Evolutionary conservation across 2,888 invertebrate species (phyloP), one percentile per base, ranked within the genome.

Genomic region (Lithosia quadra): DNA sequence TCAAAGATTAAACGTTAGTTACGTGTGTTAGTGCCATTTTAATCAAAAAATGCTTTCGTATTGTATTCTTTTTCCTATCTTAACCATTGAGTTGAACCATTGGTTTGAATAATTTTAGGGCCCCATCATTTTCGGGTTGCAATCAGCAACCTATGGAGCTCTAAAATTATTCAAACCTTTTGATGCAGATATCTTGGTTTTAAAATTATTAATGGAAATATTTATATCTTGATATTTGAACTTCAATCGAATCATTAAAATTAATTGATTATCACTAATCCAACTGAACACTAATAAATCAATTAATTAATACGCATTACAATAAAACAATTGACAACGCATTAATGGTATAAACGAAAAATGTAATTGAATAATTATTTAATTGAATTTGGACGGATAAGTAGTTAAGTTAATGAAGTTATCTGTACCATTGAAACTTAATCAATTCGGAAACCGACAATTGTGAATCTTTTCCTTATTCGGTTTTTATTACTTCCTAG

Each of bases 401-500:
- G 67, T 69, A 67, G 63, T 71, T 72, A 67, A 69, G 63, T 71
- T 72, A 67, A 69, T 73, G 68, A 67, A 66, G 73, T 75, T 82
- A 76, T 82, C 72, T 69, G 49, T 83, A 75, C 77, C 74, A 84
- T 77, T 80, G 80, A 76, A 73, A 72, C 59, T 64, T 82, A 84
- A 86, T 85, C 78, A 76, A 84, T 84, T 84, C 84, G 83, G 85
- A 86, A 85, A 77, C 73, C 74, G 69, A 74, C 72, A 80, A 74
- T 81, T 76, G 74, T 71, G 81, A 72, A 78, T 85, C 80, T 79
- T 77, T 84, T 85, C 84, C 84, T 85, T 67, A 62, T 79, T 84
- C 71, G 63, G 28, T 59, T 71, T 76, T 80, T 76, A 80, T 77
- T 76, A 68, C 82, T 85, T 84, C 85, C 83, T 78, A 63, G 67